Evolutionary conservation across 2,797 vertebrate species (phyloP).

Genomic region (Arrhamphus sclerolepis): DNA sequence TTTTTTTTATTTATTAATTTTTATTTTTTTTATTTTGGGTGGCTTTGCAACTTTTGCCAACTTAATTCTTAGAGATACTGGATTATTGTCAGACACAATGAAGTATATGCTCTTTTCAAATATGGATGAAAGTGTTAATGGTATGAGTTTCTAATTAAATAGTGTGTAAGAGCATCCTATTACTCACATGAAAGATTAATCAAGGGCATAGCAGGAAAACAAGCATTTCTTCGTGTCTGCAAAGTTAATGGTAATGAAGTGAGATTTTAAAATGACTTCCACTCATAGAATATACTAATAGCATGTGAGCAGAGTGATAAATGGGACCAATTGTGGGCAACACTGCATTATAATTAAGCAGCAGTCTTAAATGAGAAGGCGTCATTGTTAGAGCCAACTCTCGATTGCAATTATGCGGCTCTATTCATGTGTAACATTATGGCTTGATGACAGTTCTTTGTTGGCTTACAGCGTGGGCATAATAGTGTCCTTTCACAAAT

Average conservation of each 20-base stretch:
- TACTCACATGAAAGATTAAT: slow-evolving; percentile 55
- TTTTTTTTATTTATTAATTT: too few relatives aligned
- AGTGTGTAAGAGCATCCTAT: slow-evolving; percentile 33
- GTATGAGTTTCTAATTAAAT: slow-evolving; percentile 34
- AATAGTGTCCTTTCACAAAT: slow-evolving; percentile 74
- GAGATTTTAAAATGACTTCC: slow-evolving; percentile 58
- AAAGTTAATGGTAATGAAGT: slow-evolving; percentile 55
- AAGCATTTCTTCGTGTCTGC: slow-evolving; percentile 49
- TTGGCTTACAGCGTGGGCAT: slow-evolving; percentile 71
- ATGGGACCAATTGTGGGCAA: slow-evolving; percentile 72
- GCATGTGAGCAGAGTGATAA: slow-evolving; percentile 68
- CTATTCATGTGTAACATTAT: slow-evolving; percentile 79
- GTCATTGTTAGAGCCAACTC: slow-evolving; percentile 76
- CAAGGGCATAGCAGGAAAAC: slow-evolving; percentile 44
- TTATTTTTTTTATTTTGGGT: too few relatives aligned
- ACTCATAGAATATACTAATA: slow-evolving; percentile 57
- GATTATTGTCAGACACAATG: slow-evolving; percentile 1
- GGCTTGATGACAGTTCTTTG: slow-evolving; percentile 75
- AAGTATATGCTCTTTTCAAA: slow-evolving; percentile 6
- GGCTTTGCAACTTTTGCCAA: background rate
- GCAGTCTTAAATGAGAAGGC: slow-evolving; percentile 69
- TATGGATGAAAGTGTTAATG: slow-evolving; percentile 5
- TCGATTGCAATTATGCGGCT: slow-evolving; percentile 76
- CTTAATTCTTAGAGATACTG: background rate
- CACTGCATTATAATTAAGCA: slow-evolving; percentile 79